Base-by-base conservation (phyloP, 1,140 invertebrate species). In the Achatina immaculata region DNA sequence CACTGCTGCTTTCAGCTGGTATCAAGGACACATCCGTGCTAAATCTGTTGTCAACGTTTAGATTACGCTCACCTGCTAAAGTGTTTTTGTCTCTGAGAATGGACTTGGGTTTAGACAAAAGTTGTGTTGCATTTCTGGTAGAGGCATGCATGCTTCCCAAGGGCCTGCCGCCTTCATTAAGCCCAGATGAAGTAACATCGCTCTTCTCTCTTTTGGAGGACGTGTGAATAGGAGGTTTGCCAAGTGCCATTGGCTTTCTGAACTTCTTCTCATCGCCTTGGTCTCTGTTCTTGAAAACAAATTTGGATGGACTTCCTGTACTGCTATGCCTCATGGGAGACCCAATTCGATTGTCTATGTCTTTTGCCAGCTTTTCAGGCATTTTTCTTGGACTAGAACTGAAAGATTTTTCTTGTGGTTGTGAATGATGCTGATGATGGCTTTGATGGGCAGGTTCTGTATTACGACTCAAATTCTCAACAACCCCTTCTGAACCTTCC, bases 291-390 rank as follows among this genome's bases (percentile, higher is more conserved):
- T 88, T 89, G 73, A 88, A 85, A 62, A 86, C 83, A 68, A 84
- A 78, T 80, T 87, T 88, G 11, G 86, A 86, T 36, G 86, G 84
- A 82, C 86, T 87, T 76, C 85, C 83, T 11, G 80, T 77, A 66
- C 40, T 55, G 45, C 81, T 77, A 45, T 85, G 85, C 34, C 83
- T 84, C 45, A 88, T 84, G n/a, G 83, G 83, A 11, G 83, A 87
- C 24, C 81, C 81, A 19, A 89, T 88, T 51, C 86, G 68, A 82
- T 89, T 89, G 40, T 86, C 87, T 48, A 88, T 84, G 69, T 88
- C 87, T 83, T 89, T 89, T 36, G 83, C 85, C 58, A 88, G 80
- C 82, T 88, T 88, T 69, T 89, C 87, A 69, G 87, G 86, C 85
- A 87, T 88, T 85, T 86, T 88, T 76, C 84, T 83, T 14, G 85